Percentiles rank a stretch among this genome's conserved stretches.
Conservation (phyloP, 2,888 invertebrate genomes). For the Phania funesta region DNA sequence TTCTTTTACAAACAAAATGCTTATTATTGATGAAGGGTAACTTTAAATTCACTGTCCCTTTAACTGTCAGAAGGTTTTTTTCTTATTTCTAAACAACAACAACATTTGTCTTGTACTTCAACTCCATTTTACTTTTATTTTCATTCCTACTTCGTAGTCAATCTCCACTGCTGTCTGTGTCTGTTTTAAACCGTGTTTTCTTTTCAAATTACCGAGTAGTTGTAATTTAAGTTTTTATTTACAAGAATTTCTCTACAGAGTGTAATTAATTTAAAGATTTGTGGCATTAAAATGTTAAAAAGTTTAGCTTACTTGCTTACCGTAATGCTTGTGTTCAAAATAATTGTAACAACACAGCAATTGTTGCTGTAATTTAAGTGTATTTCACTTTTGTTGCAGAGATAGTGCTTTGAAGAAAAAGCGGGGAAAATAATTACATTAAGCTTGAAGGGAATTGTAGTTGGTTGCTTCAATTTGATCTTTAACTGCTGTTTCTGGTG, state of each 20-base stretch:
- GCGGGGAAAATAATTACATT: conserved; percentile 3
- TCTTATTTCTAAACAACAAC: too few relatives aligned
- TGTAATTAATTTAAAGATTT: conserved; percentile 60
- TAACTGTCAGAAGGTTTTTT: background rate
- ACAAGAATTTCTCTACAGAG: conserved; percentile 50
- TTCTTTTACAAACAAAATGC: too few relatives aligned
- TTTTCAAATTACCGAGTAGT: conserved; percentile 14
- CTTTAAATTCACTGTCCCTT: background rate
- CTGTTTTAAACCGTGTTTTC: background rate
- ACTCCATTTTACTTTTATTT: background rate
- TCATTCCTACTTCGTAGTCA: background rate
- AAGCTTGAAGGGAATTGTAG: conserved; percentile 38
- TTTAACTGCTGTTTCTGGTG: conserved; percentile 23
- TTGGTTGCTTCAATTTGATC: conserved; percentile 23
- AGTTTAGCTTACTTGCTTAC: conserved; percentile 2
- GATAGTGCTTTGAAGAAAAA: background rate
- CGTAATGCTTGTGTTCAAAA: conserved; percentile 24
- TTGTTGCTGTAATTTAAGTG: background rate
- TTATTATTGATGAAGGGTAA: background rate
- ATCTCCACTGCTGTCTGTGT: background rate
- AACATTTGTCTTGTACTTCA: background rate
- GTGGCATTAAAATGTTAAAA: conserved; percentile 33
- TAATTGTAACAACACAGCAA: conserved; percentile 12
- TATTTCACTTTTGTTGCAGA: conserved; percentile 35
- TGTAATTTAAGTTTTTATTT: conserved; percentile 36